Evolutionary conservation across 2,797 vertebrate species (phyloP).

Genomic region (Periophthalmus magnuspinnatus): DNA sequence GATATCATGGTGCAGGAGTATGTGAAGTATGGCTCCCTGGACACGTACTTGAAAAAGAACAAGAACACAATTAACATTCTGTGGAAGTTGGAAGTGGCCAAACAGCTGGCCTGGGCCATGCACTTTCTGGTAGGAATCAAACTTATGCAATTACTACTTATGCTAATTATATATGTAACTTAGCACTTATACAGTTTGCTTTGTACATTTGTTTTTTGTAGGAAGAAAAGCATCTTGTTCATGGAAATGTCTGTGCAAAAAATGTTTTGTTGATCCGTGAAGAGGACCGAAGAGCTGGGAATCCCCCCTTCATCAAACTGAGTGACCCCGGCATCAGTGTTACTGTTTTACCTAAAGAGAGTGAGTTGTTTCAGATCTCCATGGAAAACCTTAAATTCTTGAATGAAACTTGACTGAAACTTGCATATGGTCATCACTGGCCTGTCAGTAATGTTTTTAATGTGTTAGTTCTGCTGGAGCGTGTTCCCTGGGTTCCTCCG

Average conservation of each 20-base stretch:
- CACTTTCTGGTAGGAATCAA: constrained; percentile 88
- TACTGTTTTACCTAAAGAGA: constrained; percentile 90
- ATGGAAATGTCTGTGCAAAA: constrained; percentile 95
- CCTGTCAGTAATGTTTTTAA: background rate
- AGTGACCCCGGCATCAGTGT: constrained; percentile 94
- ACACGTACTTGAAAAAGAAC: constrained; percentile 94
- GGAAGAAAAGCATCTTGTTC: constrained; percentile 92
- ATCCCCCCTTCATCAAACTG: constrained; percentile 93
- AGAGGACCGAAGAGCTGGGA: constrained; percentile 88
- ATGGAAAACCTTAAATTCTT: no score
- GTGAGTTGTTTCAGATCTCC: constrained; percentile 75
- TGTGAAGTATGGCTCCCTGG: constrained; percentile 93
- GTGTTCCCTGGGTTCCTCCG: constrained; percentile 96
- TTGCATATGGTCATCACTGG: background rate
- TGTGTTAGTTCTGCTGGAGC: constrained; percentile 87
- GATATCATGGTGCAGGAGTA: constrained; percentile 97
- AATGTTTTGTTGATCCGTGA: constrained; percentile 94
- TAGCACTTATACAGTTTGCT: no score
- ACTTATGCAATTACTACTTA: background rate
- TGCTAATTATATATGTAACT: no score
- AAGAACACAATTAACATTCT: constrained; percentile 89
- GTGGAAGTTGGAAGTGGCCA: constrained; percentile 97
- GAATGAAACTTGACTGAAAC: no score
- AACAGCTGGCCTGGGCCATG: constrained; percentile 96
- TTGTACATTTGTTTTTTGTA: constrained; percentile 44